Percentiles rank a stretch among this genome's conserved stretches.
Conservation (phyloP, 2,797 vertebrate genomes). For the Crax fasciolata region DNA sequence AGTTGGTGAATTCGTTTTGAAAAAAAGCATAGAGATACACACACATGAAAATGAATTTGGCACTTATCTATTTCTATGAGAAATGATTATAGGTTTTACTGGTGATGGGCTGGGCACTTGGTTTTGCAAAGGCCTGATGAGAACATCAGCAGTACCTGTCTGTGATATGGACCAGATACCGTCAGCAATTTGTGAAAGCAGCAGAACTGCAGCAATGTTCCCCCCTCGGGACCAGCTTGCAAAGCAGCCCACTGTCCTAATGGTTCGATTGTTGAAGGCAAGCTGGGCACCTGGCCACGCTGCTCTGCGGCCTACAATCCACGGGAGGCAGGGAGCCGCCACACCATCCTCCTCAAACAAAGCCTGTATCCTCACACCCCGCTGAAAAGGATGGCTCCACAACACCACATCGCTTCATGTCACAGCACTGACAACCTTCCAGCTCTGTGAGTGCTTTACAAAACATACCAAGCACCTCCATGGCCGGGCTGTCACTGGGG, state of each 20-base stretch:
- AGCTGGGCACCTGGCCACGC: neutral
- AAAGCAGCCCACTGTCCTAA: neutral
- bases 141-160: neutral
- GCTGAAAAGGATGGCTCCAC: neutral
- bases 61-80: neutral
- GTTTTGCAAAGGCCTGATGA: neutral
- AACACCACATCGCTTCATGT: neutral
- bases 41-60: neutral
- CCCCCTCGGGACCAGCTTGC: neutral
- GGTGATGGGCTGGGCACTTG: neutral
- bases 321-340: neutral
- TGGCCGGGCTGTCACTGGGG: neutral
- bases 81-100: neutral
- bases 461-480: neutral
- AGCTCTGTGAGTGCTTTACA: neutral
- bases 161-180: neutral
- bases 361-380: neutral
- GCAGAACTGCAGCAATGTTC: neutral
- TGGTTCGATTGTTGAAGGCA: neutral
- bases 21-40: neutral
- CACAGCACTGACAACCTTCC: neutral
- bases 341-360: neutral
- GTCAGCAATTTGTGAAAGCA: neutral
- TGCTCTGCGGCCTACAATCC: neutral
- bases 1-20: neutral